Evolutionary conservation across 2,888 invertebrate genomes (phyloP).

Genomic region (Meloe dianella): DNA sequence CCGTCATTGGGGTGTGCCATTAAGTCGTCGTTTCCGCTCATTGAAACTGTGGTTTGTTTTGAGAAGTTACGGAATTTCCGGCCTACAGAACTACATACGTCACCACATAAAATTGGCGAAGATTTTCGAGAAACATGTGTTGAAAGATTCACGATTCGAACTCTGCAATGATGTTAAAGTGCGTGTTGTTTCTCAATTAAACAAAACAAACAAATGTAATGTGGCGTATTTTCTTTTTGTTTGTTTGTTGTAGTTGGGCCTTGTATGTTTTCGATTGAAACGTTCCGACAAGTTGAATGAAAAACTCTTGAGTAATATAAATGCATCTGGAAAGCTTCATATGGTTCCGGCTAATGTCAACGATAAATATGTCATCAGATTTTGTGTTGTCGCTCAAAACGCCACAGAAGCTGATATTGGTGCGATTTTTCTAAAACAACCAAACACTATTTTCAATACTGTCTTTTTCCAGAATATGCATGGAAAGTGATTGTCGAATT

Average conservation of each 20-base stretch:
- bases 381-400: slow-evolving; percentile 92
- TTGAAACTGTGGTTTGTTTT: slow-evolving; percentile 98
- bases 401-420: slow-evolving; percentile 84
- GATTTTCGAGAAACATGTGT: slow-evolving; percentile 81
- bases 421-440: slow-evolving; percentile 47
- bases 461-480: slow-evolving; percentile 70
- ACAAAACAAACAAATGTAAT: slow-evolving; percentile 7
- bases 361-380: slow-evolving; percentile 89
- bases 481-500: slow-evolving; percentile 86
- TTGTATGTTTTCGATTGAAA: slow-evolving; percentile 89
- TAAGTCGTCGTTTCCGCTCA: slow-evolving; percentile 93
- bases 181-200: slow-evolving; percentile 43
- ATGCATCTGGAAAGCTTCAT: slow-evolving; percentile 93
- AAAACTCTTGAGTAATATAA: slow-evolving; percentile 88
- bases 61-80: slow-evolving; percentile 90
- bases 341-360: slow-evolving; percentile 95
- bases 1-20: slow-evolving; percentile 97
- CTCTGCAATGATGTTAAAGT: slow-evolving; percentile 92
- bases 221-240: not conserved
- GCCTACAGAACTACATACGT: slow-evolving; percentile 90
- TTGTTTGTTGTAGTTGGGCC: slow-evolving; percentile 73
- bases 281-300: slow-evolving; percentile 85
- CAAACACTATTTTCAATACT: slow-evolving; percentile 6
- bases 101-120: slow-evolving; percentile 91
- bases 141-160: slow-evolving; percentile 85